Evolutionary conservation across 1,140 invertebrate genomes (phyloP), one percentile per base, ranked within the genome.

Genomic region (Trachymyrmex septentrionalis): DNA sequence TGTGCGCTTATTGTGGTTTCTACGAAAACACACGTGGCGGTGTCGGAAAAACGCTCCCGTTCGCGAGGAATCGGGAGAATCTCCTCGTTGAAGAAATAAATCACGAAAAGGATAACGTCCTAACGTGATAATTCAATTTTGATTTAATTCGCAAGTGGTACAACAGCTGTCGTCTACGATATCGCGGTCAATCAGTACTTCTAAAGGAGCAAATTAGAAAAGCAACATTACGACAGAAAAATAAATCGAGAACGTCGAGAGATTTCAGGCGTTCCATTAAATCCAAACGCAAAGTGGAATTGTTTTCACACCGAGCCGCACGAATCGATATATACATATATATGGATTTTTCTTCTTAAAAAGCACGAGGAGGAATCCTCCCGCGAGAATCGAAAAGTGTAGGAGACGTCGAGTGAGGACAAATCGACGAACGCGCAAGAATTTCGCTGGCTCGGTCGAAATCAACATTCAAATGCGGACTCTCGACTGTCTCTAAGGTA

Each of bases 111-210:
- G 55, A 67, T 19, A 38, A 48, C 21, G 24, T 50, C 27, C 12
- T 27, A 6, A 16, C 38, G 55, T 19, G 55, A 84, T 84, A 84
- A 84, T 84, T 75, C 44, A 75, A 84, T 84, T 75, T 84, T 63
- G 24, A 61, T 84, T 61, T 30, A 30, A 61, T 48, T 30, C 55
- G 7, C 53, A 21, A 69, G 67, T 53, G 38, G 5, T 34, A 7
- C 34, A 57, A 21, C 64, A 27, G 21, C 21, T 57, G 64, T 10
- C 53, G 38, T 48, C 34, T 21, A 19, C 1, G 48, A 5, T 27
- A 69, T 44, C n/a, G 16, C 19, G 34, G 16, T 6, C 66, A 34
- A 82, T 27, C 50, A 30, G 7, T 30, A 30, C 16, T 34, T 30
- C 55, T 2, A 5, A 30, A 59, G 2, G 34, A n/a, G 10, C 53